Base-by-base conservation (phyloP, 1,140 invertebrate genomes). In the Trachymyrmex septentrionalis region DNA sequence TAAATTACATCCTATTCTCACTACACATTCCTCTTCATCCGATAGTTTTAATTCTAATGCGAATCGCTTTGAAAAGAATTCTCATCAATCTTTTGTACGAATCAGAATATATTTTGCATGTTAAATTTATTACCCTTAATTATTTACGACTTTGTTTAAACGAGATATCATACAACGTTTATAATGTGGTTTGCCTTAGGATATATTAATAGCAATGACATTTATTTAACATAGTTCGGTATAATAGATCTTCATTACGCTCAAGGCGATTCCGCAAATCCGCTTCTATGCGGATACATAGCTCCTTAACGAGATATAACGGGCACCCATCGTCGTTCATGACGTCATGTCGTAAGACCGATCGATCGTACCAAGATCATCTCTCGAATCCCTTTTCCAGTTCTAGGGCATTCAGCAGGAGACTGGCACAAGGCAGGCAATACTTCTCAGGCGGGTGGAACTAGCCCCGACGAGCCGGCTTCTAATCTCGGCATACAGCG, bases 401-500 rank as follows among this genome's bases (percentile, higher is more conserved):
- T 90, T 88, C 87, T 86, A 90, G 78, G 57, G 77, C 76, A 88
- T 89, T 88, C 80, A 85, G 71, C 69, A 72, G 80, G 71, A 75
- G 55, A 44, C 55, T 84, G 69, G 55, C 55, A 48, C 34, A 87
- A 38, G 80, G 80, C 76, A 76, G 91, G 90, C 92, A 92, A 91
- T 93, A 93, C 87, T 93, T 92, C 87, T 86, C 91, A 92, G 80
- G 84, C 77, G 66, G 75, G 38, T 38, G 66, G 53, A 86, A 84
- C 87, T 57, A 87, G 85, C 27, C 63, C 73, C 92, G 88, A 88
- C 86, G 86, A 93, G 86, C 80, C 67, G 92, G 92, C 93, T 91
- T 93, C 92, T 93, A 93, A 93, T 93, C 93, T 92, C 85, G 92
- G 88, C 87, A 93, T 93, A 93, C 90, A 93, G 93, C 92, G 92